Evolutionary conservation across 1,140 invertebrate species (phyloP).

Genomic region (Apis cerana): DNA sequence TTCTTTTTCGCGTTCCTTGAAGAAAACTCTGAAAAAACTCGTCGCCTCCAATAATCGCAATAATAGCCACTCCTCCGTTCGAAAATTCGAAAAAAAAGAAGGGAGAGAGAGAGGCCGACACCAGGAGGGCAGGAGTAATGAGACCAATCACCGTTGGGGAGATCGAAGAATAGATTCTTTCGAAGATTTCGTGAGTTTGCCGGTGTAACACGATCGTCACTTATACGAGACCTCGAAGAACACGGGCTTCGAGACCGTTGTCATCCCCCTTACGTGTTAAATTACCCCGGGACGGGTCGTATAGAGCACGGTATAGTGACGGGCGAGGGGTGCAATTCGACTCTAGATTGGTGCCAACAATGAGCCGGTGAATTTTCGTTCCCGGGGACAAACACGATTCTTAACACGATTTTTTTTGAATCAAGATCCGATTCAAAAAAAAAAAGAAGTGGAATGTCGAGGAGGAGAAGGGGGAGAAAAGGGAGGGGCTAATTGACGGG

Average conservation of each 20-base stretch:
- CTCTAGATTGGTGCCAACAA: constrained; percentile 77
- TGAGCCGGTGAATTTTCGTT: constrained; percentile 76
- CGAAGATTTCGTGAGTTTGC: constrained; percentile 73
- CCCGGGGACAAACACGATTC: constrained; percentile 72
- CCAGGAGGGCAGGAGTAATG: neutral
- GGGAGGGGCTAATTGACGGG: constrained; percentile 50
- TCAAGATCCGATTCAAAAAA: constrained; percentile 33
- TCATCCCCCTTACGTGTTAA: constrained; percentile 76
- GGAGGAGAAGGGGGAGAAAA: neutral
- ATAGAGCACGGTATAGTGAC: constrained; percentile 54
- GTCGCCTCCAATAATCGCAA: neutral
- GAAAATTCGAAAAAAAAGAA: neutral
- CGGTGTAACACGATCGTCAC: constrained; percentile 75
- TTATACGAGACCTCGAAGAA: constrained; percentile 63
- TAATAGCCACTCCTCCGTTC: neutral
- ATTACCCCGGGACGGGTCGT: constrained; percentile 75
- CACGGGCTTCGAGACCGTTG: constrained; percentile 70
- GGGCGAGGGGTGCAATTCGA: constrained; percentile 76
- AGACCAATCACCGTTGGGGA: constrained; percentile 14
- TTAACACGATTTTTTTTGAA: constrained; percentile 66
- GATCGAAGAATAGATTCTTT: constrained; percentile 56
- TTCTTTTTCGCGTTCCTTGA: no score
- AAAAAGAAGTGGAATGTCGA: no score
- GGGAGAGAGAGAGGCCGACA: neutral
- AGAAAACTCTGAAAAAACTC: neutral